Conservation (phyloP, 2,113 vertebrate species). For the Sceloporus undulatus region DNA sequence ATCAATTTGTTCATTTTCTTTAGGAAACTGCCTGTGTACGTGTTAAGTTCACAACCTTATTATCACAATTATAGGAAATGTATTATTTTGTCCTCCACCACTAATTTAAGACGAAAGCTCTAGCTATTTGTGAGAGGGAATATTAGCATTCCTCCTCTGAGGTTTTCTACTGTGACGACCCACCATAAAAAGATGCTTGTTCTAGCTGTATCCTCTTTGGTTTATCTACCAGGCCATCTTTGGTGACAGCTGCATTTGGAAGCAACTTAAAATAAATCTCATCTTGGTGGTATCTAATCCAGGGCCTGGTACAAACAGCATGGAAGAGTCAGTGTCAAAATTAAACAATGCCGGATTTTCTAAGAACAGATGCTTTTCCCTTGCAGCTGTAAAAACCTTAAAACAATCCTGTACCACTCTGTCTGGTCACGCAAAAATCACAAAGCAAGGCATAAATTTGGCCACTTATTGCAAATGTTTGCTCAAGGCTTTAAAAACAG, state of each 20-base stretch:
- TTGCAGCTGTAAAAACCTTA: constrained; percentile 95
- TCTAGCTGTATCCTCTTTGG: constrained; percentile 77
- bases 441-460: constrained; percentile 89
- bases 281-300: constrained; percentile 86
- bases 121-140: constrained; percentile 72
- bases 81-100: constrained; percentile 32
- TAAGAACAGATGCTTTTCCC: constrained; percentile 96
- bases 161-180: constrained; percentile 72
- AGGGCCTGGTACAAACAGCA: constrained; percentile 81
- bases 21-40: constrained; percentile 37
- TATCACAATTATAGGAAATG: constrained; percentile 12
- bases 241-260: constrained; percentile 83
- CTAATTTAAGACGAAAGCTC: constrained; percentile 60
- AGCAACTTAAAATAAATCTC: constrained; percentile 86
- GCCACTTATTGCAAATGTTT: constrained; percentile 96
- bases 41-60: constrained; percentile 42
- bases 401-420: constrained; percentile 92
- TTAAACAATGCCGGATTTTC: constrained; percentile 87
- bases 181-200: constrained; percentile 72
- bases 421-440: constrained; percentile 97
- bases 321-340: constrained; percentile 87
- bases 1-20: constrained; percentile 33
- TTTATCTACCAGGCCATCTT: constrained; percentile 77
- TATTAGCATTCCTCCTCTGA: constrained; percentile 74
- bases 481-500: constrained; percentile 84